Conservation (phyloP, 2,113 vertebrate species). For the Shinisaurus crocodilurus region DNA sequence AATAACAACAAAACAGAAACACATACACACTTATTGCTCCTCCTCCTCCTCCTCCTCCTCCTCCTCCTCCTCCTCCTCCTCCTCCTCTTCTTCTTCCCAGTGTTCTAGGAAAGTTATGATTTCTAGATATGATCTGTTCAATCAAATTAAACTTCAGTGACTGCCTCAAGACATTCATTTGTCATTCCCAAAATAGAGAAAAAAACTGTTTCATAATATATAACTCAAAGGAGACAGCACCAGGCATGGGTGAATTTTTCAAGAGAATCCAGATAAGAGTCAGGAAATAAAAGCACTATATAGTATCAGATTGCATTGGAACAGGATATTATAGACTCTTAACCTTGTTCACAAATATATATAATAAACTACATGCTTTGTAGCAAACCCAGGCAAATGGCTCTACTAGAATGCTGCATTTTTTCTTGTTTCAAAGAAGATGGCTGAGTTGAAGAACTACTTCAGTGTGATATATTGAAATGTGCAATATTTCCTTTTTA, state of each 20-base stretch:
- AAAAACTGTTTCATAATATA: conserved; percentile 53
- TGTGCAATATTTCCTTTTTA: neutral
- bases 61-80: no score
- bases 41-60: no score
- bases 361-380: conserved; percentile 42
- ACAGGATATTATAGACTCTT: conserved; percentile 70
- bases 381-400: conserved; percentile 43
- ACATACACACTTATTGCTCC: conserved; percentile 57
- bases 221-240: conserved; percentile 46
- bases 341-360: conserved; percentile 57
- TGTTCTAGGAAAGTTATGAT: conserved; percentile 49
- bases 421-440: neutral
- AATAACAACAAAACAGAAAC: neutral
- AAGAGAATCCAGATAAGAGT: conserved; percentile 61
- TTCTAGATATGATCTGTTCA: conserved; percentile 64
- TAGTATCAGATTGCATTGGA: conserved; percentile 52
- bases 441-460: conserved; percentile 31
- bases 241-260: conserved; percentile 56
- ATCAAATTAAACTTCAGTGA: conserved; percentile 67
- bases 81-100: conserved; percentile 38
- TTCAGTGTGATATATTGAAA: neutral
- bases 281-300: conserved; percentile 63
- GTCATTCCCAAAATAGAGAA: conserved; percentile 57
- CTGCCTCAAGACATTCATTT: conserved; percentile 65
- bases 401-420: conserved; percentile 30